Conservation (phyloP, 2,113 vertebrate genomes). For the Oreochromis niloticus region DNA sequence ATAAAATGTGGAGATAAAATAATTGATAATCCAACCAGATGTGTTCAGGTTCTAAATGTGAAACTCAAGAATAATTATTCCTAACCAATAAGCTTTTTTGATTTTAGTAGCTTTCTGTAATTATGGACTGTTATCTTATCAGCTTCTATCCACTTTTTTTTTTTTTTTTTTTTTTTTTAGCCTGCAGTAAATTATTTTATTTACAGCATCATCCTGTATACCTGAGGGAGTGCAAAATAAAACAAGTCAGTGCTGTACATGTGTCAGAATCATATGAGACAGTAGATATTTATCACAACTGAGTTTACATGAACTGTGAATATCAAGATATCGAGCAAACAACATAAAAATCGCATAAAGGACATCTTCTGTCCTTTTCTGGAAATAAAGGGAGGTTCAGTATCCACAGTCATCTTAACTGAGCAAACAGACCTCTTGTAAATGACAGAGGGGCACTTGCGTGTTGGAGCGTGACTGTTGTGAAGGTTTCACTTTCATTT, state of each 20-base stretch:
- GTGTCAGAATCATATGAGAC: background rate
- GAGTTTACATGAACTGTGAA: accelerated
- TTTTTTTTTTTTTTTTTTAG: accelerated
- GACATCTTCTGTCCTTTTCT: too few species aligned
- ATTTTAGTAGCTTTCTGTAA: background rate
- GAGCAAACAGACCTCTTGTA: too few species aligned
- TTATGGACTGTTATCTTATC: background rate
- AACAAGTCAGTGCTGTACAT: background rate
- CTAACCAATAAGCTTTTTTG: background rate
- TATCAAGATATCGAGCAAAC: too few species aligned
- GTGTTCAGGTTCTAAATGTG: background rate
- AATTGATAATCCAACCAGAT: background rate
- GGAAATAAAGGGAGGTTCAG: too few species aligned
- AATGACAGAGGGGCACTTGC: background rate
- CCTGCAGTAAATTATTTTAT: background rate
- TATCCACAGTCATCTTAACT: too few species aligned
- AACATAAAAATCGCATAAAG: too few species aligned
- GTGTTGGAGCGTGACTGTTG: background rate
- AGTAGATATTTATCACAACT: background rate
- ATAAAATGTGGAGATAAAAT: background rate
- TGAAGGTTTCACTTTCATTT: background rate
- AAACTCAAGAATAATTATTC: background rate
- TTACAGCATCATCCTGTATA: accelerated
- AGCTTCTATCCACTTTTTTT: background rate
- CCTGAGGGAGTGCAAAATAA: background rate